These are phyloP conservation scores for Chrosomus eos DNA, from an alignment of 2,797 vertebrate species.

Conservation along the genomic window DNA sequence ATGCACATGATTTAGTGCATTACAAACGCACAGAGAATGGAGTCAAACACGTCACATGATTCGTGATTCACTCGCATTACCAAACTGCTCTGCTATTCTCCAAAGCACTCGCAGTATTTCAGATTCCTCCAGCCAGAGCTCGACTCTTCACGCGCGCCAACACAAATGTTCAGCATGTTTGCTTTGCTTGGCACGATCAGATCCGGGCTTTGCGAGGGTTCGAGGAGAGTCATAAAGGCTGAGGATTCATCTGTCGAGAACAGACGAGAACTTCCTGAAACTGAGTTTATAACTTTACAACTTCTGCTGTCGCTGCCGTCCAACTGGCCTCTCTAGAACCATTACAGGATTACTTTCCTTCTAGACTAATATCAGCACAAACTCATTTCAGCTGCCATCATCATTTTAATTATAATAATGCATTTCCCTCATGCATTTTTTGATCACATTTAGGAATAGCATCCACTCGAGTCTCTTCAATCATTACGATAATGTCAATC, in stretches of 20 bases:
- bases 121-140: constrained; percentile 32
- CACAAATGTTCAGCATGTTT: constrained; percentile 75
- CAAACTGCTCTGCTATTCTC: constrained; percentile 51
- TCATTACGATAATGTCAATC: constrained; percentile 50
- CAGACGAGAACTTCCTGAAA: constrained; percentile 50
- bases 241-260: constrained; percentile 56
- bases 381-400: not conserved
- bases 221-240: constrained; percentile 1
- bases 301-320: constrained; percentile 19
- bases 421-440: not conserved
- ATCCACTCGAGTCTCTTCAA: not conserved
- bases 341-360: constrained; percentile 27
- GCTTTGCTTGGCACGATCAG: constrained; percentile 61
- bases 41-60: constrained; percentile 34
- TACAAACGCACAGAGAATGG: constrained; percentile 61
- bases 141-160: constrained; percentile 62
- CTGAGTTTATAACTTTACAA: constrained; percentile 35
- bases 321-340: constrained; percentile 31
- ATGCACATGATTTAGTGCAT: constrained; percentile 65
- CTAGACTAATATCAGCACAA: not conserved
- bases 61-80: constrained; percentile 68
- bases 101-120: constrained; percentile 65
- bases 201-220: constrained; percentile 25
- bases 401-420: constrained; percentile 43
- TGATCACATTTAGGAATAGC: constrained; percentile 48